Evolutionary conservation across 2,113 vertebrate genomes (phyloP).

Genomic region (Myotis brandtii): DNA sequence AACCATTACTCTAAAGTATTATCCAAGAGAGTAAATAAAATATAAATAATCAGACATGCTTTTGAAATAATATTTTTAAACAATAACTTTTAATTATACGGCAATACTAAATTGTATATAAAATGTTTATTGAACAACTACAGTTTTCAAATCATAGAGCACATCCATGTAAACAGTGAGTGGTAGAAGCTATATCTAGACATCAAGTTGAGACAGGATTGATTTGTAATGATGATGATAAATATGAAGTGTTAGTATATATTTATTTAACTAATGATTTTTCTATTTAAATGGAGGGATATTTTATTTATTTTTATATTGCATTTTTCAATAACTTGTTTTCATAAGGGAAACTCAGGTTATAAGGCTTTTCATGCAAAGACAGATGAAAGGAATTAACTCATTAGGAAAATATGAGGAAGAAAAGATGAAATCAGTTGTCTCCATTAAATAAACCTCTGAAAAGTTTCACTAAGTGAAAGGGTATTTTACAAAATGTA

Average conservation of each 20-base stretch:
- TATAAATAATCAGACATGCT: slow-evolving; percentile 55
- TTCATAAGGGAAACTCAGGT: background rate
- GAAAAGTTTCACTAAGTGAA: background rate
- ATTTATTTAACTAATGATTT: background rate
- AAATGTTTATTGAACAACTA: background rate
- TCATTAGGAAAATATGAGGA: background rate
- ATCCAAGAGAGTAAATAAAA: slow-evolving; percentile 64
- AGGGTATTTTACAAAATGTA: background rate
- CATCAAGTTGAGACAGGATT: background rate
- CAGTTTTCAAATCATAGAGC: slow-evolving; percentile 47
- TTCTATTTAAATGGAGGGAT: background rate
- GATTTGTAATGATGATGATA: background rate
- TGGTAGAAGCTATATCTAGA: background rate
- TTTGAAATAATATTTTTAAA: slow-evolving; percentile 63
- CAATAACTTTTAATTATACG: slow-evolving; percentile 53
- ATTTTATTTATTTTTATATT: background rate
- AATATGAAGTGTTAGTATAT: background rate
- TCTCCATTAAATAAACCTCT: background rate
- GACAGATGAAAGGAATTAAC: background rate
- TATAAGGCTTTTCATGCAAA: background rate
- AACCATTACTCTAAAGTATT: slow-evolving; percentile 71
- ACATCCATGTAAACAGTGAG: background rate
- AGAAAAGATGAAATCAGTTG: background rate
- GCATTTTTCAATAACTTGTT: background rate
- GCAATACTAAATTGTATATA: background rate